phyloP scores from a whole-genome alignment of 2,797 vertebrate species.

The Pelodytes ibericus region DNA sequence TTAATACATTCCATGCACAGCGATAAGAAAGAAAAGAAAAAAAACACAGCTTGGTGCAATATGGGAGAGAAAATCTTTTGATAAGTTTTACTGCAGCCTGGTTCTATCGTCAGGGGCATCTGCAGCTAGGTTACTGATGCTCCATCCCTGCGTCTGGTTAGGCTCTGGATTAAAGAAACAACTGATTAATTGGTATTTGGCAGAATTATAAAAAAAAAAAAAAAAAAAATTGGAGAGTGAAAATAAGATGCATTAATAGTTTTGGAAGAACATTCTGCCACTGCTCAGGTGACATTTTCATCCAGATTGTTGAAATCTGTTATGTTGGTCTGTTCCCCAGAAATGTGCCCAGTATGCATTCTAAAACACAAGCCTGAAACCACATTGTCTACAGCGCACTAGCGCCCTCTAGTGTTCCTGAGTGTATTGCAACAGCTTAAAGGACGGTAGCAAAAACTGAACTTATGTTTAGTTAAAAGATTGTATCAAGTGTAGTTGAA shows the following conservation, averaged over 20 bases:
- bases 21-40: slow-evolving; percentile 54
- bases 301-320: neutral
- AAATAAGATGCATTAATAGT: neutral
- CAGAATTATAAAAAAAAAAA: slow-evolving; percentile 26
- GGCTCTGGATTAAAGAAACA: slow-evolving; percentile 18
- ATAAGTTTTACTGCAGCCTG: slow-evolving; percentile 19
- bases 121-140: slow-evolving; percentile 7
- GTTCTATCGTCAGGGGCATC: slow-evolving; percentile 39
- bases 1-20: slow-evolving; percentile 65
- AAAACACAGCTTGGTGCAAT: slow-evolving; percentile 57
- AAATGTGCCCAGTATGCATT: neutral
- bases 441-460: too few species aligned
- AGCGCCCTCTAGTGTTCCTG: slow-evolving; percentile 30
- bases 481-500: too few species aligned
- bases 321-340: neutral
- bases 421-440: too few species aligned
- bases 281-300: slow-evolving; percentile 32
- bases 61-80: slow-evolving; percentile 39
- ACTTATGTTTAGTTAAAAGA: too few species aligned
- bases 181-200: slow-evolving; percentile 37
- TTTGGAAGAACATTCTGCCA: slow-evolving; percentile 22
- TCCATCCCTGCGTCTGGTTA: slow-evolving; percentile 6
- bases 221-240: neutral
- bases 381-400: neutral
- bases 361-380: too few species aligned